phyloP scores from a whole-genome alignment of 1,140 invertebrate species.

The Araneus ventricosus region DNA sequence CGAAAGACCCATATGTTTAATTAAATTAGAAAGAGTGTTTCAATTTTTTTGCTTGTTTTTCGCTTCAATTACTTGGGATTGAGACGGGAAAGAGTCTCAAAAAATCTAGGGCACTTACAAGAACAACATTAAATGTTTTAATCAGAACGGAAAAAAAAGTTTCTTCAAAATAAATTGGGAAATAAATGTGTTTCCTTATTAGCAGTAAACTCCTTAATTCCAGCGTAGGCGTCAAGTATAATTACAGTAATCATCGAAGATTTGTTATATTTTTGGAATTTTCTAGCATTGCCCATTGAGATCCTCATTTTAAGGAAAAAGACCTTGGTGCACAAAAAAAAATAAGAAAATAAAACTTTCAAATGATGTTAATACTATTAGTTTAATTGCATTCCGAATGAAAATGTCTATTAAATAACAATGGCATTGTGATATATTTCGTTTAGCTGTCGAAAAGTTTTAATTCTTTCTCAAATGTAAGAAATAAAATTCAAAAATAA shows the following conservation, averaged over 20 bases:
- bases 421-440: slow-evolving; percentile 29
- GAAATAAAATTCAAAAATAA: no score
- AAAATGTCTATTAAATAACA: slow-evolving; percentile 44
- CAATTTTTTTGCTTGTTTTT: slow-evolving; percentile 18
- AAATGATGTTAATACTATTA: slow-evolving; percentile 16
- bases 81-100: background rate
- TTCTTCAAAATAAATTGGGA: slow-evolving; percentile 2
- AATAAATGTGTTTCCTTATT: slow-evolving; percentile 46
- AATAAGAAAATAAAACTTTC: background rate
- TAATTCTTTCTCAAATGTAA: background rate
- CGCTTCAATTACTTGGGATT: slow-evolving; percentile 30
- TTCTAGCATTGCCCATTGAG: background rate
- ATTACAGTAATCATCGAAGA: slow-evolving; percentile 63
- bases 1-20: slow-evolving; percentile 44
- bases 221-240: slow-evolving; percentile 32
- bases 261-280: slow-evolving; percentile 40
- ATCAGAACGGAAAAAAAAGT: slow-evolving; percentile 22
- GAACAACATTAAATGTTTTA: slow-evolving; percentile 47
- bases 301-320: background rate
- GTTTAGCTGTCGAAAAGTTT: slow-evolving; percentile 1
- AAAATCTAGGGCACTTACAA: slow-evolving; percentile 27
- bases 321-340: background rate
- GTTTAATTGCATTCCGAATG: slow-evolving; percentile 35
- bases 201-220: slow-evolving; percentile 52
- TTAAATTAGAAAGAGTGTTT: slow-evolving; percentile 37